Base-by-base conservation (phyloP, 2,888 invertebrate genomes). In the Rhimphoctona megacephalus region DNA sequence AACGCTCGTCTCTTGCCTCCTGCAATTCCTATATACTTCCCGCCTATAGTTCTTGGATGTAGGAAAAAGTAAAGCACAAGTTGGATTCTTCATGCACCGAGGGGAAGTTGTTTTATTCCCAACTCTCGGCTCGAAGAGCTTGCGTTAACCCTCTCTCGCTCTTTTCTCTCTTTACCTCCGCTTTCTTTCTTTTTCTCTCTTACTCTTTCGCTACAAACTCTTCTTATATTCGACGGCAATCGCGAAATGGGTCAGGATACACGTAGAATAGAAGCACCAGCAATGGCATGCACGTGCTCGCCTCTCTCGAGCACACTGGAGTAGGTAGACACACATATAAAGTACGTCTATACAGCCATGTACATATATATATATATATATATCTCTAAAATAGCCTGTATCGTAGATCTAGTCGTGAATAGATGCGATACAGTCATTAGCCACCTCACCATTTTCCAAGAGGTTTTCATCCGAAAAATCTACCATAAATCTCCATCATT, bases 231-330 rank as follows among this genome's bases (percentile, higher is more conserved):
- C 86, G 67, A 84, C 86, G 83, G 82, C 89, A 90, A 90, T 90
- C 89, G 88, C 89, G 87, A 93, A 93, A 93, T 93, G 91, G 93
- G 93, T 93, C 93, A 92, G 91, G 90, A 90, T 90, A 90, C 89
- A 88, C 80, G 84, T 79, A 70, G 70, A 81, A 85, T 64, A 83
- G 77, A 57, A 85, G 74, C 70, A 61, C 67, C 61, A 64, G 73
- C 49, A 79, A 73, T 67, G 49, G 81, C 72, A 70, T 82, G 87
- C 81, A 83, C 78, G 80, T 76, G 76, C 67, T 76, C 76, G 69
- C 82, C 69, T 36, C 69, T 81, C 73, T 81, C 43, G 43, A 57
- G 61, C 33, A 80, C 22, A 22, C 69, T 36, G 22, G 54, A 80
- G 70, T 80, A 61, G 69, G 33, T 61, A 70, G 80, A 70, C 80